phyloP scores from a whole-genome alignment of 1,140 invertebrate genomes.

The Heliothis virescens region DNA sequence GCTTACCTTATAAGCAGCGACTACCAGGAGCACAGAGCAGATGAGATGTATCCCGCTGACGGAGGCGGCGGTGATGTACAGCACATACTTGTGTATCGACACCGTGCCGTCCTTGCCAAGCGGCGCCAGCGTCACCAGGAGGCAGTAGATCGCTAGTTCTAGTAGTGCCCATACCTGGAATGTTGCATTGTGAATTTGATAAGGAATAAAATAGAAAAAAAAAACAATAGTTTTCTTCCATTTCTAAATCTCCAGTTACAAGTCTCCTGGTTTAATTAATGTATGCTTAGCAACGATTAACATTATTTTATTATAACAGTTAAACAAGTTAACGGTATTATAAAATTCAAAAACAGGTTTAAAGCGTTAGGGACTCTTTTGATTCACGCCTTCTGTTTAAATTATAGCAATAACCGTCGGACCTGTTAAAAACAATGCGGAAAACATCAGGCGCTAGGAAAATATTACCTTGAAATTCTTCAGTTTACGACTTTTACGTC shows the following conservation, averaged over 20 bases:
- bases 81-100: constrained; percentile 67
- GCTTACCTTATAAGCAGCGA: constrained; percentile 74
- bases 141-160: constrained; percentile 68
- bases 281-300: no score
- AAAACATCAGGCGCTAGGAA: constrained; percentile 27
- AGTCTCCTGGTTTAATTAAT: no score
- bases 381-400: neutral
- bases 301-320: no score
- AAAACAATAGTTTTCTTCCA: no score
- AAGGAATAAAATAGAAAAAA: no score
- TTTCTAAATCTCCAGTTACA: no score
- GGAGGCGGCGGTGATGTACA: constrained; percentile 69
- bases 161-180: constrained; percentile 75
- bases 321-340: no score
- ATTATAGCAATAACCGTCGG: neutral
- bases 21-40: constrained; percentile 71
- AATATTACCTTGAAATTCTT: constrained; percentile 18
- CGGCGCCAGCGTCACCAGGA: constrained; percentile 73
- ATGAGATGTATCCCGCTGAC: constrained; percentile 73
- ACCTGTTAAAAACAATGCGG: neutral
- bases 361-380: no score
- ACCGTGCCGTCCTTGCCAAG: constrained; percentile 63
- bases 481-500: constrained; percentile 8
- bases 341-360: no score
- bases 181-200: neutral